Base-by-base conservation (phyloP, 2,888 invertebrate genomes). In the Candidula unifasciata region DNA sequence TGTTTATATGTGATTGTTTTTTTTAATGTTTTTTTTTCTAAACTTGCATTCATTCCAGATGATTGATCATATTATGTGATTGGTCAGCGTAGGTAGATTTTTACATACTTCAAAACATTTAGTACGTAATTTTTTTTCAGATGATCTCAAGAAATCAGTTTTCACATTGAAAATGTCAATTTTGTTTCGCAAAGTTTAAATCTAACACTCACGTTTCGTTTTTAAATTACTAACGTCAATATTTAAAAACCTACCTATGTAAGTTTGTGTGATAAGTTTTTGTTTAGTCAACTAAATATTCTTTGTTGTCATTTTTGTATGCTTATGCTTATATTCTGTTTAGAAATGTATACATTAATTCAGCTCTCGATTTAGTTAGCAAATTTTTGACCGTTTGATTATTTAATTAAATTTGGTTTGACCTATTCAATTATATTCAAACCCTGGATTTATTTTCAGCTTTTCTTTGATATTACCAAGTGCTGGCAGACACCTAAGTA, bases 41-140 rank as follows among this genome's bases (percentile, higher is more conserved):
- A 80, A 73, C 77, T 83, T 79, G 60, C 83, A 85, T 86, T 85
- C 87, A 87, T 87, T 87, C 87, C 87, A 87, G 30, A 69, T 60
- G 78, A n/a, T 82, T 44, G 44, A 82, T 54, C 80, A 85, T 86
- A 83, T 86, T 83, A 83, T 57, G 68, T 54, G 80, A 54, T 80
- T 84, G 54, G 74, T 80, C 84, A 80, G 76, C 24, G 69, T 84
- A 80, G 80, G 83, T 80, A 84, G 83, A 73, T 79, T 79, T 84
- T 84, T 71, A 73, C 71, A 30, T 76, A 52, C 33, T 64, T 30
- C 54, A 54, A n/a, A 44, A 73, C 24, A n/a, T 24, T 21, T 13
- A 16, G 37, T 24, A 66, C 57, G 69, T 21, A 3, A 60, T 35
- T 27, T 30, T n/a, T 83, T 83, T 83, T 33, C 78, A 83, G 10